A percentile compares a stretch with the other conserved stretches of the same genome.
phyloP scores from a whole-genome alignment of 2,797 vertebrate genomes.

The Acanthurus lineatus region DNA sequence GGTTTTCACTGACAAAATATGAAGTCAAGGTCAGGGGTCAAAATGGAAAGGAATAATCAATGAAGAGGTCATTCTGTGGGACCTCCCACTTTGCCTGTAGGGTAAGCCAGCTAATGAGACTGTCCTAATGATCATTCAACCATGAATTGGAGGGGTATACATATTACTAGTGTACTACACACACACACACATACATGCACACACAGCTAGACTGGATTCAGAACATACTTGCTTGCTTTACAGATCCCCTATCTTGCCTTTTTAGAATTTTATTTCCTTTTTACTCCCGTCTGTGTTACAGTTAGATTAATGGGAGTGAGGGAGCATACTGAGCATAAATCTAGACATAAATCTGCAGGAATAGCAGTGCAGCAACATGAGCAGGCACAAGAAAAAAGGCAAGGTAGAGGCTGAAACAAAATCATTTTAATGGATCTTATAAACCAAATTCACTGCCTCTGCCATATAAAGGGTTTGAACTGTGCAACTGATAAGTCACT shows the following conservation, averaged over 20 bases:
- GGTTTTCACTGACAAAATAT: constrained; percentile 24
- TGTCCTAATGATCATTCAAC: constrained; percentile 32
- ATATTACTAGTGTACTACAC: constrained; percentile 14
- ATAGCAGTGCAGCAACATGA: constrained; percentile 1
- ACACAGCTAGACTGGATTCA: constrained; percentile 15
- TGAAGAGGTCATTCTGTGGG: constrained; percentile 20
- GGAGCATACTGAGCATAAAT: constrained; percentile 32
- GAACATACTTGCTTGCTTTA: constrained; percentile 2
- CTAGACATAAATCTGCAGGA: constrained; percentile 24
- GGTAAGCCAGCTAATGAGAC: constrained; percentile 44
- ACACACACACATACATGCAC: neutral
- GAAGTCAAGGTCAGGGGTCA: constrained; percentile 64
- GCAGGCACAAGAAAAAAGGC: neutral
- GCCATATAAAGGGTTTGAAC: neutral
- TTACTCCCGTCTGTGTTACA: constrained; percentile 13
- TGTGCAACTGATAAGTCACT: neutral
- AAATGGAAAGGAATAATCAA: constrained; percentile 53
- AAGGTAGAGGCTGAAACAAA: neutral
- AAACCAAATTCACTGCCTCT: neutral
- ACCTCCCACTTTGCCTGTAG: constrained; percentile 42
- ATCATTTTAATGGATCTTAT: neutral
- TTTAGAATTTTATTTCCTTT: constrained; percentile 21
- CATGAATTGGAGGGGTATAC: constrained; percentile 15
- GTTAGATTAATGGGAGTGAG: constrained; percentile 32
- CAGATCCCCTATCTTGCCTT: constrained; percentile 16